Conservation (phyloP, 1,140 invertebrate genomes). For the Drosophila kikkawai region DNA sequence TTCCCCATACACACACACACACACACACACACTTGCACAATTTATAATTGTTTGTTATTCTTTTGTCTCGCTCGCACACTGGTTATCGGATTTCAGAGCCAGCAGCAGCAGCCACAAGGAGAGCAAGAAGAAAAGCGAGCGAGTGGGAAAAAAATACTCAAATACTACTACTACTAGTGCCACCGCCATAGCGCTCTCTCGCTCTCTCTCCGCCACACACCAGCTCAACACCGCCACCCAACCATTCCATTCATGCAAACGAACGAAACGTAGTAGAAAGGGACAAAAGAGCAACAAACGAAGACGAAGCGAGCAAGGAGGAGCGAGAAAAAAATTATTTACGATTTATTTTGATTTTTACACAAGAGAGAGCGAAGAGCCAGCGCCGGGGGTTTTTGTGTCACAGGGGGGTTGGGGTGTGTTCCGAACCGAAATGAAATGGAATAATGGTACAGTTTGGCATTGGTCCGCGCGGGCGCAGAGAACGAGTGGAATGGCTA, state of each 20-base stretch:
- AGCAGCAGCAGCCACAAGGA: slow-evolving; percentile 43
- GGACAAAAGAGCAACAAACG: slow-evolving; percentile 50
- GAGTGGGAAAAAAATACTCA: slow-evolving; percentile 58
- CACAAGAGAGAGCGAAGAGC: slow-evolving; percentile 15
- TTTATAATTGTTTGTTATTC: slow-evolving; percentile 83
- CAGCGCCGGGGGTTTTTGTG: slow-evolving; percentile 57
- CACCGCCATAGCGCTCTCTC: slow-evolving; percentile 30
- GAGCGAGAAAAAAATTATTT: slow-evolving; percentile 76
- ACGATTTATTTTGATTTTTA: slow-evolving; percentile 82
- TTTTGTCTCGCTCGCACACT: slow-evolving; percentile 79
- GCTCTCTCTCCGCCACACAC: slow-evolving; percentile 5
- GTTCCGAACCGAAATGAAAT: slow-evolving; percentile 49
- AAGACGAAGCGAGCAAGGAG: slow-evolving; percentile 3
- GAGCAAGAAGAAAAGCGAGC: slow-evolving; percentile 28
- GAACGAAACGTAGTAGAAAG: slow-evolving; percentile 67
- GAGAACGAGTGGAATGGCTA: slow-evolving; percentile 15
- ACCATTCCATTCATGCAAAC: slow-evolving; percentile 78
- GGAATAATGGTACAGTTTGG: slow-evolving; percentile 69
- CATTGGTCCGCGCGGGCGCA: slow-evolving; percentile 64
- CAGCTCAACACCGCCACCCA: slow-evolving; percentile 4
- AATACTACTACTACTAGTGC: slow-evolving; percentile 76
- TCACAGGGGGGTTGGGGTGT: slow-evolving; percentile 66
- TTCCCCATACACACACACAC: slow-evolving; percentile 37
- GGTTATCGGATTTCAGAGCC: slow-evolving; percentile 78
- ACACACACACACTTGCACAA: slow-evolving; percentile 40